These are phyloP conservation scores for Poecilia picta DNA, from an alignment of 2,797 vertebrate genomes.

Conservation along the genomic window DNA sequence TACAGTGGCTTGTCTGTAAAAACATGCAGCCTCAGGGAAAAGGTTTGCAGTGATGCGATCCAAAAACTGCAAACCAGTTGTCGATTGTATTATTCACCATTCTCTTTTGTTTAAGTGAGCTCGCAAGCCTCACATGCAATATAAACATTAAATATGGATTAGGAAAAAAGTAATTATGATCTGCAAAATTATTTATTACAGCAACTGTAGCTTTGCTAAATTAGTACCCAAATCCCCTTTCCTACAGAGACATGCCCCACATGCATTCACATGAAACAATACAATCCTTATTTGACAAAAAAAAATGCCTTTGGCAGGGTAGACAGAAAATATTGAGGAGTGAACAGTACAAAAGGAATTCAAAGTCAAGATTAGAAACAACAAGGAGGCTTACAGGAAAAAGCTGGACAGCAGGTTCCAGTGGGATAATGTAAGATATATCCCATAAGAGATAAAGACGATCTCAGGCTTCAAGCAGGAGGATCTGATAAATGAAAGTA, in stretches of 20 bases:
- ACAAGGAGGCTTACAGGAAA: neutral
- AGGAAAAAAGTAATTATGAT: conserved; percentile 1
- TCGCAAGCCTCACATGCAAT: conserved; percentile 6
- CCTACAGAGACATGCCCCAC: neutral
- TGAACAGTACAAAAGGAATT: neutral
- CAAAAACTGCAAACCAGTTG: conserved; percentile 28
- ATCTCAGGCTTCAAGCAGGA: neutral
- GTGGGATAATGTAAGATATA: neutral
- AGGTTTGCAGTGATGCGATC: conserved; percentile 28
- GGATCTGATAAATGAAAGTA: neutral
- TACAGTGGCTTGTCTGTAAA: conserved; percentile 32
- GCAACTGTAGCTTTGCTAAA: neutral
- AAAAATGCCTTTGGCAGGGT: neutral
- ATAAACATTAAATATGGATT: neutral
- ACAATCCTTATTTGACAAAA: neutral
- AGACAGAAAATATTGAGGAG: neutral
- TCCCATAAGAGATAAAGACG: neutral
- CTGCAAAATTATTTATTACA: neutral
- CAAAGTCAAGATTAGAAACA: neutral
- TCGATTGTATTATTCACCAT: conserved; percentile 19
- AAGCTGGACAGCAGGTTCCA: neutral
- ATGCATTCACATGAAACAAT: neutral
- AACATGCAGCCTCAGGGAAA: conserved; percentile 31
- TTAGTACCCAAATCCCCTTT: neutral
- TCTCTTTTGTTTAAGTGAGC: neutral